Base-by-base conservation (phyloP, 2,888 invertebrate species). In the Pachliopta kotzebuea region DNA sequence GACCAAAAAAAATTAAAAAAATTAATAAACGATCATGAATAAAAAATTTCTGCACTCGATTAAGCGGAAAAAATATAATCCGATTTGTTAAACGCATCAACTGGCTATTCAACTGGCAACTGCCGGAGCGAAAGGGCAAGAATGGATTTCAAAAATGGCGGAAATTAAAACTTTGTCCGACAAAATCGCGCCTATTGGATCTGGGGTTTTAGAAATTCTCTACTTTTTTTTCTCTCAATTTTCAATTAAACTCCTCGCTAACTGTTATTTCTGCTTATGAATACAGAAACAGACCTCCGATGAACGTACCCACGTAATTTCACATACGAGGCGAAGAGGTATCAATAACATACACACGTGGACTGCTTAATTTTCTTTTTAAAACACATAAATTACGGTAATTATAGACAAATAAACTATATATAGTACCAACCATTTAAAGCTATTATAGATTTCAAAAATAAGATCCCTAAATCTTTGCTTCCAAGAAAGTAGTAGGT, bases 151-250 rank as follows among this genome's bases (percentile, higher is more conserved):
- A 17, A 60, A 60, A 60, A 60, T 50, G 29, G 50, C 52, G 60
- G 60, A 60, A 60, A 53, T 60, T 60, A 60, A 60, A 60, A 52
- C 31, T 59, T 59, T 50, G 60, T 53, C 53, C 52, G 60, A 17
- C 53, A 21, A 37, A 60, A 60, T 37, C 14, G 60, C 52, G 49
- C 45, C 57, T 60, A 60, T 60, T 60, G 53, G 49, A 50, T 50
- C 4, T 29, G 26, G 50, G 20, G n/a, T 29, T 29, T 29, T 50
- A 50, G 24, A 50, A 26, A 29, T 50, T 29, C 31, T 8, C 31
- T 52, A 21, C 18, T 2, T 2, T 56, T 17, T n/a, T 60, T 60
- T 45, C 8, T 60, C 52, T 37, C 31, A 21, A 37, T 23, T 60
- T 31, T 31, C 29, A 60, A 52, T 50, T 50, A 59, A 60, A 53